phyloP scores from a whole-genome alignment of 2,888 invertebrate species.

The Masnerella sp. region DNA sequence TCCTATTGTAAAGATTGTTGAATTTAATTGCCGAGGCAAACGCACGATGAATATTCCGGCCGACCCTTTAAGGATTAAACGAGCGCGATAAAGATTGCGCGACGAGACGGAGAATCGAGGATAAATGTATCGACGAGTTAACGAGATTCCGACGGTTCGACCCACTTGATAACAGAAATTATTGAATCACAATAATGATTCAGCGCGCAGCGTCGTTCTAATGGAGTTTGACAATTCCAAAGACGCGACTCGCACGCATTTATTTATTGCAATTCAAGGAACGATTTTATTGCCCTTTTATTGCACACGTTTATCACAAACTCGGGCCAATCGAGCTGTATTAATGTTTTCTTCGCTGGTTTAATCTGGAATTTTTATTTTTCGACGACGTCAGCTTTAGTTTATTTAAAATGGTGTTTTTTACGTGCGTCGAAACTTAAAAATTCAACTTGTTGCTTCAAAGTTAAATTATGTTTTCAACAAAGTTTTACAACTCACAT shows the following conservation, averaged over 20 bases:
- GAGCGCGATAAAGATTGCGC: background rate
- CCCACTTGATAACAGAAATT: conserved; percentile 14
- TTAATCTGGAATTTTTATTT: background rate
- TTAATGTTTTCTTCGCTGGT: conserved; percentile 4
- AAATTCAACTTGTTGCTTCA: too few species aligned
- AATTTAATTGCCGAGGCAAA: conserved; percentile 11
- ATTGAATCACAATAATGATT: conserved; percentile 4
- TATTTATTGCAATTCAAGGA: conserved; percentile 13
- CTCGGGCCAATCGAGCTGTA: background rate
- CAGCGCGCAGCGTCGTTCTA: background rate
- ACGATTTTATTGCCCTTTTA: conserved; percentile 21
- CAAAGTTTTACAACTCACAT: too few species aligned
- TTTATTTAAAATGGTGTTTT: too few species aligned
- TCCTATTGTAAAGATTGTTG: conserved; percentile 27
- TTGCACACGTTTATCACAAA: conserved; percentile 14
- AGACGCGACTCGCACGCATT: conserved; percentile 9
- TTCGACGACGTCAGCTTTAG: background rate
- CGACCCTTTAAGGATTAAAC: conserved; percentile 3
- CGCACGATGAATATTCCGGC: conserved; percentile 5
- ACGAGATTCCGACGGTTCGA: conserved; percentile 9
- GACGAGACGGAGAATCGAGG: conserved; percentile 3
- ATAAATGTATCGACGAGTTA: conserved; percentile 4
- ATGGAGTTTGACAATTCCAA: conserved; percentile 15
- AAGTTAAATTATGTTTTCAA: too few species aligned
- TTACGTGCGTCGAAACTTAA: too few species aligned